These are phyloP conservation scores for Vesta saturnalis DNA, from an alignment of 2,888 invertebrate genomes.

Conservation along the genomic window DNA sequence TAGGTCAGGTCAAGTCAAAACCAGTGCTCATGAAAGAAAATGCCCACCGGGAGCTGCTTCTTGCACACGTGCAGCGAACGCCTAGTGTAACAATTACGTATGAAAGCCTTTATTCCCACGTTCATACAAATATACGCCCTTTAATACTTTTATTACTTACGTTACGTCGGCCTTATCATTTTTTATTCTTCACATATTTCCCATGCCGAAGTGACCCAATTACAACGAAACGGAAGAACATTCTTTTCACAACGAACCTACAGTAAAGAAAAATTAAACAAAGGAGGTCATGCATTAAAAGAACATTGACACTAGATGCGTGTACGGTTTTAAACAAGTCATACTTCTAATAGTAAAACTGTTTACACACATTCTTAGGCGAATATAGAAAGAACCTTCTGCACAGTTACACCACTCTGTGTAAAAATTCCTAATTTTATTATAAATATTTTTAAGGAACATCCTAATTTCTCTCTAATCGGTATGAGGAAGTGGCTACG, in stretches of 20 bases:
- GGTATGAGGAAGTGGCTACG: slow-evolving; percentile 10
- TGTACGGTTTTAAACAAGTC: slow-evolving; percentile 4
- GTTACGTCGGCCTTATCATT: neutral
- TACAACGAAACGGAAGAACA: slow-evolving; percentile 16
- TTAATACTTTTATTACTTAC: neutral
- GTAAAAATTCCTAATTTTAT: neutral
- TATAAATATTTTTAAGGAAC: neutral
- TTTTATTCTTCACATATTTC: slow-evolving; percentile 8
- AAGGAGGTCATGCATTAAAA: slow-evolving; percentile 19
- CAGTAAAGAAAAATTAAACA: slow-evolving; percentile 17
- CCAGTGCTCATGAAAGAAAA: neutral
- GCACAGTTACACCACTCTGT: neutral
- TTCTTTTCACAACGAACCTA: slow-evolving; percentile 8
- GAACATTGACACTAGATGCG: slow-evolving; percentile 16
- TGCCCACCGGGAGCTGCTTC: slow-evolving; percentile 3
- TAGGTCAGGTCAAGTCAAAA: slow-evolving; percentile 19
- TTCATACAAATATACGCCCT: slow-evolving; percentile 13
- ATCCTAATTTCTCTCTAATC: slow-evolving; percentile 4
- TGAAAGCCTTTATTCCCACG: slow-evolving; percentile 19
- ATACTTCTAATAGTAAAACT: neutral
- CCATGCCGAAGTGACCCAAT: slow-evolving; percentile 17
- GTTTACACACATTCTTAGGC: neutral
- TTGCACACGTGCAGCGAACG: slow-evolving; percentile 16
- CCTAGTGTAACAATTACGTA: slow-evolving; percentile 13
- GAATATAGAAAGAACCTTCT: no score